Evolutionary conservation across 2,797 vertebrate species (phyloP), one percentile per base, ranked within the genome.

Genomic region (Silurus aristotelis): DNA sequence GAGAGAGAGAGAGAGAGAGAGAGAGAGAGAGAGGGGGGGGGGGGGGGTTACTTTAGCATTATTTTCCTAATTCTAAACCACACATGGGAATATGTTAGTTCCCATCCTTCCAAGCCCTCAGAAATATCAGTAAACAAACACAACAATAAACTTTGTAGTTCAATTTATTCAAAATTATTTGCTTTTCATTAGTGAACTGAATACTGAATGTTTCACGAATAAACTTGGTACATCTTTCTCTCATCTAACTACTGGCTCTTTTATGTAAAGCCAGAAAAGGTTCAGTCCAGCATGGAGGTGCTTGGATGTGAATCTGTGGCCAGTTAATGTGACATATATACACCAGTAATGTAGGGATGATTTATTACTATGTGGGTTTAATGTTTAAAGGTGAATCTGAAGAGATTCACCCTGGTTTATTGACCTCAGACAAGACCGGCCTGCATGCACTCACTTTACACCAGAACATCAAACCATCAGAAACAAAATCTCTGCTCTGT

Each of bases 391-490:
- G 25, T 87, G 79, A 87, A 61, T 66, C 48, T 68, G 61, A 85
- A 60, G 78, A 71, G 79, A 56, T 72, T 27, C 19, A 22, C 46
- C 76, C 72, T 48, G 27, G 0, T 63, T 66, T 71, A 63, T 15
- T 85, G 71, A 85, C 63, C 38, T 67, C 63, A 19, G 27, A 48
- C 5, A 27, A 66, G 27, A 67, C 70, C 66, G 55, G 71, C 20
- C 80, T 86, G 61, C 46, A 77, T 25, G 66, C 67, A 60, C 48
- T 63, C 71, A 52, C 70, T 83, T 85, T 85, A 67, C 86, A 83
- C 66, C 25, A 46, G 46, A 12, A 82, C 20, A 63, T 46, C 64
- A 72, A 77, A 86, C 60, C 56, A 75, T 12, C 25, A 27, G 61
- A 84, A 60, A 83, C 66, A 83, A 78, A 86, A 81, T n/a, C 48